Base-by-base conservation (phyloP, 2,113 vertebrate genomes). In the Lynx canadensis region DNA sequence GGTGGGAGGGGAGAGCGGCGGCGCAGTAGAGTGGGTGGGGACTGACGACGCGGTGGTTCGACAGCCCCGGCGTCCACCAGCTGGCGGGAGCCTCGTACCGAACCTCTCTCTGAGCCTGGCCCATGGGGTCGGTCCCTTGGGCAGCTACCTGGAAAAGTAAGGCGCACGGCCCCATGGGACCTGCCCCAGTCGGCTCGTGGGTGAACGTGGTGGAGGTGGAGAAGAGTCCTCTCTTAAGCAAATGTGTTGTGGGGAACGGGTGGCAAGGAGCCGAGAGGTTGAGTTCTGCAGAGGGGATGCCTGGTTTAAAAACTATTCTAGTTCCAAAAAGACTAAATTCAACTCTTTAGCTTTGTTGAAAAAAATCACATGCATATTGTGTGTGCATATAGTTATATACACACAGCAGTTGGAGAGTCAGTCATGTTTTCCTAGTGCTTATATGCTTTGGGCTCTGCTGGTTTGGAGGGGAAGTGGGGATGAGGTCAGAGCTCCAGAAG, bases 281-380 rank as follows among this genome's bases (percentile, higher is more conserved):
- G 57, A 71, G 45, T 55, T 55, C 1, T 66, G 36, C 57, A 41
- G 23, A 31, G 50, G 45, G 10, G 48, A 4, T 52, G 65, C 71
- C 69, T 63, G 66, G 41, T 87, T 84, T 50, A 63, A 68, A 29
- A 63, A 76, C 12, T 48, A 4, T 31, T 52, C 2, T 48, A 38
- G 45, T 87, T 69, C 13, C 7, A 0, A 41, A 86, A 81, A 60
- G 68, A 74, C 55, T 52, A 4, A 15, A 18, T 69, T 71, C 48
- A n/a, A 2, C 50, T 63, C 9, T 36, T 68, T 33, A 3, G n/a
- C 18, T 85, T 66, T n/a, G 71, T 82, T 36, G 41, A 3, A 15
- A 74, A 55, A 21, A 13, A 14, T 23, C 11, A 0, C 4, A 0
- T 19, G 31, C 3, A 7, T 18, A 10, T 14, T 23, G 3, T 15